Base-by-base conservation (phyloP, 1,140 invertebrate genomes). In the Capitella teleta region DNA sequence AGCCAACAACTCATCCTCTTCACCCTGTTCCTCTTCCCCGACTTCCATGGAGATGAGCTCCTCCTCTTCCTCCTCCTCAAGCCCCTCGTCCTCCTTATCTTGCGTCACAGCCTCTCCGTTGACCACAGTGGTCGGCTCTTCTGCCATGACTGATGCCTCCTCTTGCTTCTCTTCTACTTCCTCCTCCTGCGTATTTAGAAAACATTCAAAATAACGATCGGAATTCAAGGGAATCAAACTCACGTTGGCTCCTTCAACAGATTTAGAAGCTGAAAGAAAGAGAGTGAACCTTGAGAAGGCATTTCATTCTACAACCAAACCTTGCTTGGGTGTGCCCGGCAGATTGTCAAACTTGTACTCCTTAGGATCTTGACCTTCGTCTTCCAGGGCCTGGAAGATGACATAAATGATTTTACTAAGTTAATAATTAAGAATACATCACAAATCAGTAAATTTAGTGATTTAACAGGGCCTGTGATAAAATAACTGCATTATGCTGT, bases 301-400 rank as follows among this genome's bases (percentile, higher is more conserved):
- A n/a, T n/a, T n/a, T n/a, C n/a, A n/a, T n/a, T n/a, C n/a, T n/a
- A n/a, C n/a, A n/a, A n/a, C n/a, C n/a, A n/a, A n/a, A n/a, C n/a
- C n/a, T n/a, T n/a, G n/a, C n/a, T n/a, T n/a, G n/a, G n/a, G n/a
- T n/a, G n/a, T n/a, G n/a, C n/a, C n/a, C n/a, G n/a, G n/a, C n/a
- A n/a, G 34, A 21, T 53, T 57, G 51, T 85, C 77, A 70, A 90
- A 86, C 19, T 80, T 65, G 65, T 79, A 84, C 32, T 81, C 82
- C 14, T 82, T 80, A 14, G 85, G 83, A 76, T 89, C 79, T 47
- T 79, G 62, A 1, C 86, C 86, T 71, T 89, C 85, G n/a, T 84
- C 83, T 59, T 79, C 74, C 40, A 90, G 74, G 49, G 82, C 82
- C 85, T 89, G 67, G 6, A 58, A 55, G 38, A 49, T 45, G 38